phyloP scores from a whole-genome alignment of 2,113 vertebrate genomes.

The human (Homo sapiens) region DNA sequence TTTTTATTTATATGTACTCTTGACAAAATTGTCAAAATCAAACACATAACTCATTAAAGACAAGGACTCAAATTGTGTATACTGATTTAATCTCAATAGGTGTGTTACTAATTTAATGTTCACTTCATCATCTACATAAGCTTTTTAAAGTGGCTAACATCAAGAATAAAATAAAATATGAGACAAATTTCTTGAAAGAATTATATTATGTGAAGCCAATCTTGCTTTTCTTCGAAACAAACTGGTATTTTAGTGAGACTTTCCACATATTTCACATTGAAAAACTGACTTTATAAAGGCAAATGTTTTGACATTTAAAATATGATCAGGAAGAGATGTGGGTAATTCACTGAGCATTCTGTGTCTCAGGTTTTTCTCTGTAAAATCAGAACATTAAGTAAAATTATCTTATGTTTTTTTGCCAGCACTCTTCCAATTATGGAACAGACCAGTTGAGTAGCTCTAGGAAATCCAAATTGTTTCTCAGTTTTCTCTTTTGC shows the following conservation, averaged over 20 bases:
- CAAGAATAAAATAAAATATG: neutral
- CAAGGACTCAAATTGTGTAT: neutral
- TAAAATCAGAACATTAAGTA: neutral
- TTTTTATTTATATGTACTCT: neutral
- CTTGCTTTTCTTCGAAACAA: neutral
- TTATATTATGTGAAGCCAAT: neutral
- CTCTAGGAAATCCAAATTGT: neutral
- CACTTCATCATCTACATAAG: too few relatives aligned
- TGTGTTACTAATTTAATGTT: neutral
- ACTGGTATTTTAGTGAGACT: neutral
- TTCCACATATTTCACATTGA: neutral
- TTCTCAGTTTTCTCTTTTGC: neutral
- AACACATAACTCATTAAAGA: neutral
- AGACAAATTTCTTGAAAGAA: neutral
- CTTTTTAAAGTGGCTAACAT: neutral
- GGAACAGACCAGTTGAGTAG: neutral
- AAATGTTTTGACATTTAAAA: neutral
- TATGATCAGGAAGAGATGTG: neutral
- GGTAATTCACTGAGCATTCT: neutral
- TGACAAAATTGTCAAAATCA: neutral
- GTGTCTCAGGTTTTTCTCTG: neutral
- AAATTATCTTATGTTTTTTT: neutral
- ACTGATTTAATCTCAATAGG: neutral
- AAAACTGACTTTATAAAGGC: neutral
- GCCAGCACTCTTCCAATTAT: neutral